Evolutionary conservation across 2,888 invertebrate genomes (phyloP), one percentile per base, ranked within the genome.

Genomic region (Trichogramma dendrolimi): DNA sequence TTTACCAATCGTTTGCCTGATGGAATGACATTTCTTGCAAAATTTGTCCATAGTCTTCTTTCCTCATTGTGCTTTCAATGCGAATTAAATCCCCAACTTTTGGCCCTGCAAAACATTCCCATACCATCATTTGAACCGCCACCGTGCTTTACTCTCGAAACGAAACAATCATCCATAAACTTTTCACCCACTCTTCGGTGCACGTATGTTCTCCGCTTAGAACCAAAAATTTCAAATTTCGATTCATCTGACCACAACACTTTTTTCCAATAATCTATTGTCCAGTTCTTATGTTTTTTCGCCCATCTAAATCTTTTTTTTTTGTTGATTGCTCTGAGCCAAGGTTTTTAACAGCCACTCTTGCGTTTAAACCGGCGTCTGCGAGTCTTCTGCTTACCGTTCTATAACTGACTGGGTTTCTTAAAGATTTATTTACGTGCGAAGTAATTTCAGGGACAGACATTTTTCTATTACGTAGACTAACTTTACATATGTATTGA

Each of bases 71-170:
- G 14, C 14, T 14, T 14, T 14, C 14, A 14, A 14, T 14, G 14
- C 14, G 14, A 14, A 14, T 14, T 14, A 14, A 14, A 14, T 14
- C 14, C 14, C 64, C 67, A 44, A 59, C 51, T 6, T 14, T 61
- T 38, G 52, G 27, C 4, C 59, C 58, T 7, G 38, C 63, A 63
- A 68, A 68, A 62, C 68, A 65, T 10, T 67, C 64, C 67, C 67
- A 67, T 7, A 68, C 61, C 60, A 67, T 61, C 11, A 68, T 54
- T 54, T n/a, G 62, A 66, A 7, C 67, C 64, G 7, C 66, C 67
- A 52, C 68, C 68, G 48, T 68, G 68, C 46, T 69, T 69, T 4
- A 70, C 67, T 11, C 67, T 66, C 10, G 63, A 55, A 14, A 65
- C 57, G 6, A 68, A n/a, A 55, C 62, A 67, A 14, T 66, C 46